These are phyloP conservation scores for Morpho helenor DNA, from an alignment of 2,888 invertebrate species.

Conservation along the genomic window DNA sequence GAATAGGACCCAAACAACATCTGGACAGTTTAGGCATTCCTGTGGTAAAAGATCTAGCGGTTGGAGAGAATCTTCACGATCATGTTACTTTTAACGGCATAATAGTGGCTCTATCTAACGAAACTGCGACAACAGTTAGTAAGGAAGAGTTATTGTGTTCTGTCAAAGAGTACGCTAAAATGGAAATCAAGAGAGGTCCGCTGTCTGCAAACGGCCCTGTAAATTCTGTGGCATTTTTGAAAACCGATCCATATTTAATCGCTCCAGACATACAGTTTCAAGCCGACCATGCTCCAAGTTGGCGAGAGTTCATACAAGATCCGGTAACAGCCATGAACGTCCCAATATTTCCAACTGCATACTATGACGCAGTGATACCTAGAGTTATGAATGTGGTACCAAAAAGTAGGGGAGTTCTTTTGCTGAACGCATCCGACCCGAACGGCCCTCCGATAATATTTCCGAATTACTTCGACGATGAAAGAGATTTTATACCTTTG, in stretches of 20 bases:
- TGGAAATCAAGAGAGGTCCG: conserved; percentile 60
- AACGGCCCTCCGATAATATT: conserved; percentile 83
- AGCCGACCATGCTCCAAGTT: conserved; percentile 62
- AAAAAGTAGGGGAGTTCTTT: conserved; percentile 79
- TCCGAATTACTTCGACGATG: conserved; percentile 79
- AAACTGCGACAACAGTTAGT: conserved; percentile 60
- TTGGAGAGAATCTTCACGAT: conserved; percentile 61
- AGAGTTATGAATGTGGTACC: conserved; percentile 80
- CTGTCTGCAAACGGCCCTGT: conserved; percentile 75
- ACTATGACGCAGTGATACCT: conserved; percentile 78
- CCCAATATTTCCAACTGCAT: conserved; percentile 70
- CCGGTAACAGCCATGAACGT: conserved; percentile 58
- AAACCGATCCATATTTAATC: conserved; percentile 60
- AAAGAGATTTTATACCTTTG: conserved; percentile 78
- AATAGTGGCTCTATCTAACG: conserved; percentile 70
- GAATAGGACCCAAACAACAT: conserved; percentile 53
- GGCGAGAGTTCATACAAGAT: conserved; percentile 72
- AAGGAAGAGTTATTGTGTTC: conserved; percentile 55
- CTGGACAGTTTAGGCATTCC: conserved; percentile 41
- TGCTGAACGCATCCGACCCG: conserved; percentile 82
- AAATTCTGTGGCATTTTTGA: conserved; percentile 77
- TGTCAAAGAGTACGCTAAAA: conserved; percentile 50
- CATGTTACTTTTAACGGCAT: conserved; percentile 65
- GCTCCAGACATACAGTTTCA: conserved; percentile 82
- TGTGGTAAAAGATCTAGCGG: conserved; percentile 48